Evolutionary conservation across 2,113 vertebrate species (phyloP).

Genomic region (Meriones unguiculatus): DNA sequence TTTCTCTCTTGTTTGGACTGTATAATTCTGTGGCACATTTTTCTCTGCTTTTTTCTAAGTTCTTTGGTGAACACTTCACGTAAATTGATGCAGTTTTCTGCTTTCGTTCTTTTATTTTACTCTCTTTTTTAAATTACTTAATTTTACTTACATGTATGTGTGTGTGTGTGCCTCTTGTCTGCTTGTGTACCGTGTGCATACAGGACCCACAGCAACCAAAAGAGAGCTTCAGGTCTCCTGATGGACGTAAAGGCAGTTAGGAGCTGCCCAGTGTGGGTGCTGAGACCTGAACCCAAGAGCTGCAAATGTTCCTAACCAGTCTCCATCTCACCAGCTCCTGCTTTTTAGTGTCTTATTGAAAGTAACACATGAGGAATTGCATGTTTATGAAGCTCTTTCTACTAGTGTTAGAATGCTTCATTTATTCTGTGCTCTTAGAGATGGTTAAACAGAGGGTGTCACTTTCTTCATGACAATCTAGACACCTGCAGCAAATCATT

Average conservation of each 20-base stretch:
- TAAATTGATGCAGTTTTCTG: neutral
- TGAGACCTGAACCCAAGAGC: neutral
- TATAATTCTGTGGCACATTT: slow-evolving; percentile 44
- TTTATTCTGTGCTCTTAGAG: neutral
- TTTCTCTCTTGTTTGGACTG: slow-evolving; percentile 38
- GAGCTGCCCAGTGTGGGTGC: neutral
- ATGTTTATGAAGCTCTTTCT: slow-evolving; percentile 37
- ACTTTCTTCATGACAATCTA: slow-evolving; percentile 42
- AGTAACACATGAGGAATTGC: slow-evolving; percentile 26
- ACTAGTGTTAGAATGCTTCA: neutral
- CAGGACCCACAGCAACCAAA: neutral
- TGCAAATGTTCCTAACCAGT: neutral
- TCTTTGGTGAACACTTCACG: neutral
- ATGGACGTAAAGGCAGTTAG: neutral
- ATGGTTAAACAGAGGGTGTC: neutral
- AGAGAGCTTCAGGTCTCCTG: neutral
- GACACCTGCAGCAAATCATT: slow-evolving; percentile 22
- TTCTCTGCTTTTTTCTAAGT: neutral
- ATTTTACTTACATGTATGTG: neutral
- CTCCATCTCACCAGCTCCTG: neutral
- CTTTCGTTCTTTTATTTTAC: slow-evolving; percentile 42
- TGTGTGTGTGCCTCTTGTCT: neutral
- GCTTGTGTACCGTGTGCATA: neutral
- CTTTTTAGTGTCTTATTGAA: neutral
- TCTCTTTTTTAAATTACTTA: neutral